Evolutionary conservation across 2,797 vertebrate species (phyloP).

Genomic region (Microcaecilia unicolor): DNA sequence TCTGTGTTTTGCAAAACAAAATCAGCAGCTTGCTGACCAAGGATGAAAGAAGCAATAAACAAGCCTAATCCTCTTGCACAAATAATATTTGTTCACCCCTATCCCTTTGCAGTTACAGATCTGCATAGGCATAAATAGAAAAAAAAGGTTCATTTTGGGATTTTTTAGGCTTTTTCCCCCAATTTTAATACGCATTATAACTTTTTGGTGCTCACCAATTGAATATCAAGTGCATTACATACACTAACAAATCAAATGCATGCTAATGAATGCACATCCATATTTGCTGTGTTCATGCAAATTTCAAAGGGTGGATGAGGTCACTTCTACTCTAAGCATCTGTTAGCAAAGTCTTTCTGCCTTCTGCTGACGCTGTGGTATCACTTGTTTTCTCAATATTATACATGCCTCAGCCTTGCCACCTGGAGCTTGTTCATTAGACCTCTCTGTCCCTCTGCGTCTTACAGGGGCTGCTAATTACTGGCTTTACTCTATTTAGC

Average conservation of each 20-base stretch:
- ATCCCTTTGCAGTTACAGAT: too few species aligned
- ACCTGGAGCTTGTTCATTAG: conserved; percentile 66
- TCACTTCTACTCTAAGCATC: conserved; percentile 24
- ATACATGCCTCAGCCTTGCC: conserved; percentile 40
- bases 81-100: conserved; percentile 1
- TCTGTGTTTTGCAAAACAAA: too few species aligned
- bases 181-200: too few species aligned
- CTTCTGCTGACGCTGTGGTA: conserved; percentile 30
- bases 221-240: too few species aligned
- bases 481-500: conserved; percentile 59
- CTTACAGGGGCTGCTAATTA: conserved; percentile 71
- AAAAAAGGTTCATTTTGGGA: too few species aligned
- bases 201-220: too few species aligned
- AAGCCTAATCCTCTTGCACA: conserved; percentile 6
- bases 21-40: too few species aligned
- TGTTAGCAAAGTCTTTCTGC: conserved; percentile 35
- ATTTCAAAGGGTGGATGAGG: conserved; percentile 19
- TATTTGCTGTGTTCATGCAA: conserved; percentile 22
- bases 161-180: too few species aligned
- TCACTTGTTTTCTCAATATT: conserved; percentile 34
- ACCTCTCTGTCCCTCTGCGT: conserved; percentile 57
- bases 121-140: too few species aligned
- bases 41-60: too few species aligned
- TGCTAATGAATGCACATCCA: too few species aligned
- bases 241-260: too few species aligned